Evolutionary conservation across 2,797 vertebrate genomes (phyloP).

Genomic region (Phalanger gymnotis): DNA sequence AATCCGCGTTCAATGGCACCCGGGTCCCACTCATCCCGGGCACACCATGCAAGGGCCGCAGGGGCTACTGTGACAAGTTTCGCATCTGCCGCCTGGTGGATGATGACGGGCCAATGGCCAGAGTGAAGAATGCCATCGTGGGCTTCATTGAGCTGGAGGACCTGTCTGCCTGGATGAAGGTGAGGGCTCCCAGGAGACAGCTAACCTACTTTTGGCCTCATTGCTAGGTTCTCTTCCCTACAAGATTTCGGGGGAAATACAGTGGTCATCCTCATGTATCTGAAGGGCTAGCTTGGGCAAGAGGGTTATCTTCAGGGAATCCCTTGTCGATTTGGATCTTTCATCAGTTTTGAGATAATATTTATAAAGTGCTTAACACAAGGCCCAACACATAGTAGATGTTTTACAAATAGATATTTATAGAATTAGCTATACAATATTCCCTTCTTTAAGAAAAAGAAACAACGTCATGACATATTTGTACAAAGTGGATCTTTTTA

Average conservation of each 20-base stretch:
- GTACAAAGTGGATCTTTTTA: too few relatives aligned
- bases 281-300: neutral
- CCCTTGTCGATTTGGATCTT: too few relatives aligned
- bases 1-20: slow-evolving; percentile 82
- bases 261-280: neutral
- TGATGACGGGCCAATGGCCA: slow-evolving; percentile 88
- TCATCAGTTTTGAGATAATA: too few relatives aligned
- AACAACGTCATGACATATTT: too few relatives aligned
- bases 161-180: slow-evolving; percentile 88
- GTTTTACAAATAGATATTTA: too few relatives aligned
- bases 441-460: too few relatives aligned
- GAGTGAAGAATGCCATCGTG: slow-evolving; percentile 88
- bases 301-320: neutral
- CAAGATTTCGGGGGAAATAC: too few relatives aligned
- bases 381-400: too few relatives aligned
- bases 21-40: slow-evolving; percentile 82
- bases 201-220: neutral
- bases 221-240: neutral
- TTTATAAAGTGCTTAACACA: too few relatives aligned
- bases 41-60: slow-evolving; percentile 84
- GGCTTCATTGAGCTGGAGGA: slow-evolving; percentile 85
- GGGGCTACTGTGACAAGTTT: slow-evolving; percentile 89
- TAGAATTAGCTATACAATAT: too few relatives aligned
- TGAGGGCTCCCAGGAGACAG: neutral
- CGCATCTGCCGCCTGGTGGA: slow-evolving; percentile 87